Percentiles rank a stretch among this genome's conserved stretches.
These are phyloP conservation scores for Mohoua ochrocephala DNA, from an alignment of 2,113 vertebrate species.

Conservation along the genomic window DNA sequence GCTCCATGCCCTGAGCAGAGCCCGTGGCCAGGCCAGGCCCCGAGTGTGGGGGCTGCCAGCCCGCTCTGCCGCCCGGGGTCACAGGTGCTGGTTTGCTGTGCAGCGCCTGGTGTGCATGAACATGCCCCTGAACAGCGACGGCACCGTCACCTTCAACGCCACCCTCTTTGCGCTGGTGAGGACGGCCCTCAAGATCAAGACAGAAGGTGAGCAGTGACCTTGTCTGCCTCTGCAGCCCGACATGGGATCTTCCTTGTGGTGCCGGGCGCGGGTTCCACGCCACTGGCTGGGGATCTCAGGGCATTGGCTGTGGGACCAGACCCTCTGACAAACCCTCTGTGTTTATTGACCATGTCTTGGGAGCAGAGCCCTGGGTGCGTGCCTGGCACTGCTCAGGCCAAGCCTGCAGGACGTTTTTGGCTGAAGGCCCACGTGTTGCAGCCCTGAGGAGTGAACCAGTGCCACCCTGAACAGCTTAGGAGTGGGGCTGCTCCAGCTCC, in stretches of 20 bases:
- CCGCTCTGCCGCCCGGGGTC: background rate
- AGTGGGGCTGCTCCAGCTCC: background rate
- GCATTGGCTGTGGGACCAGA: background rate
- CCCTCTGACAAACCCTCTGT: background rate
- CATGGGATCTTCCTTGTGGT: background rate
- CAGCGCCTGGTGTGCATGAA: conserved; percentile 97
- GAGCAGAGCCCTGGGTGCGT: background rate
- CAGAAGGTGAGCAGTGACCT: conserved; percentile 79
- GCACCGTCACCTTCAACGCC: conserved; percentile 96
- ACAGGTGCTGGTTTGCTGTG: background rate
- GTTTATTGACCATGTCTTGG: background rate
- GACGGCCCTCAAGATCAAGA: conserved; percentile 97
- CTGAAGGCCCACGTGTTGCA: background rate
- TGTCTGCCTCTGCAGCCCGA: background rate
- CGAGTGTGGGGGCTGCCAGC: background rate
- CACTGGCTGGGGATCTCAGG: background rate
- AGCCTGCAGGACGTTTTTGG: background rate
- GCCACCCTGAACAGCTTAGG: background rate
- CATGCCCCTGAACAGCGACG: conserved; percentile 97
- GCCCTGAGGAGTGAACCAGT: background rate
- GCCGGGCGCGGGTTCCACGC: background rate
- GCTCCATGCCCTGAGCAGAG: background rate
- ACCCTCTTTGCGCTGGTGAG: conserved; percentile 95
- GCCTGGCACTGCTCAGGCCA: background rate
- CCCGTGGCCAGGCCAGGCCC: background rate